Evolutionary conservation across 2,797 vertebrate species (phyloP), one percentile per base, ranked within the genome.

Genomic region (Channallabes apus): DNA sequence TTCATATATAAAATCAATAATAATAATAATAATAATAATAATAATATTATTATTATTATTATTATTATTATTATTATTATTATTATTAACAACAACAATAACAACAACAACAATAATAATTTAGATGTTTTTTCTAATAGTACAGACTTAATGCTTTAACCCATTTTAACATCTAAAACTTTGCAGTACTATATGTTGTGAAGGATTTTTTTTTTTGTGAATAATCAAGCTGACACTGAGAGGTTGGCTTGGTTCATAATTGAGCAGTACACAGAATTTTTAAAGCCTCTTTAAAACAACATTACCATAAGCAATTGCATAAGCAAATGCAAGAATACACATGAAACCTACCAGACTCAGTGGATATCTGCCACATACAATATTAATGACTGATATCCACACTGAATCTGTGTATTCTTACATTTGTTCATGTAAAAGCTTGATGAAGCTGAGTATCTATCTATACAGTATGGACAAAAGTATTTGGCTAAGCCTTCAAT

Each of bases 191-290:
- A 59, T 15, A 67, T 32, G 65, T 32, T 67, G 15, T 67, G 65
- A 67, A 67, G 4, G 11, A 32, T n/a, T n/a, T n/a, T n/a, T n/a
- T n/a, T n/a, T n/a, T n/a, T n/a, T n/a, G 54, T 77, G 27, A 35
- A 59, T 59, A 51, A 58, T 77, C 29, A 77, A 77, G n/a, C 72
- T 3, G 56, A 78, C 75, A 59, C 20, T 14, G 29, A 78, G 29
- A 58, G 29, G 20, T 38, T 61, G 29, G 35, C 20, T 35, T 61
- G 61, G 29, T 59, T 75, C 38, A 35, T 78, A 24, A 61, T 78
- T 35, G 61, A 59, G 38, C 56, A 38, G 29, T 12, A 78, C 27
- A 58, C 18, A 32, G 51, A 76, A 76, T 38, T 6, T 32, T 35
- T 38, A 59, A 78, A 22, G 20, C 61, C 9, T 2, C 75, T 58